Conservation (phyloP, 1,140 invertebrate species). For the Nasonia vitripennis region DNA sequence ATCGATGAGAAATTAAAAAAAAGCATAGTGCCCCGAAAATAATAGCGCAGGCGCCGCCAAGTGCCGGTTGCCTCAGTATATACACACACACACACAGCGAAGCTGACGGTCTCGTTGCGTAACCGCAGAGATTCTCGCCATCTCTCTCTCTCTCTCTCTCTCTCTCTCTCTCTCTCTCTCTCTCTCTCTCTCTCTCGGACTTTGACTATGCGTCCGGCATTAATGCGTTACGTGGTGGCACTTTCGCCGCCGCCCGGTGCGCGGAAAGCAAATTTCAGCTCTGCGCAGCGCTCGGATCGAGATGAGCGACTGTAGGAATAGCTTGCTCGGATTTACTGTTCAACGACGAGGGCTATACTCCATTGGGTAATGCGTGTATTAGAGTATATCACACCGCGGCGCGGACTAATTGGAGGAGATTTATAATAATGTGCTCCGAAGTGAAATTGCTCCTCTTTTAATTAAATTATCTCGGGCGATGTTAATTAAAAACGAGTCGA, state of each 20-base stretch:
- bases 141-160: background rate
- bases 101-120: background rate
- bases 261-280: conserved; percentile 30
- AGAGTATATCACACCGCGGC: too few species aligned
- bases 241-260: conserved; percentile 58
- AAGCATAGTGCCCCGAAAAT: too few species aligned
- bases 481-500: too few species aligned
- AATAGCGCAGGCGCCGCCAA: too few species aligned
- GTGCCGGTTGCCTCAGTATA: too few species aligned
- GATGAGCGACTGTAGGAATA: background rate
- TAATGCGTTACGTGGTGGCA: conserved; percentile 51
- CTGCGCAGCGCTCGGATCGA: background rate
- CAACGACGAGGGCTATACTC: background rate
- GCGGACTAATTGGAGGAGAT: too few species aligned
- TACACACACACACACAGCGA: background rate
- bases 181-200: background rate
- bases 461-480: too few species aligned
- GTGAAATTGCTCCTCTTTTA: too few species aligned
- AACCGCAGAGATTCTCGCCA: background rate
- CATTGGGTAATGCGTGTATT: too few species aligned
- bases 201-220: conserved; percentile 3
- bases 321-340: background rate
- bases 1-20: too few species aligned
- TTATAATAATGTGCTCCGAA: too few species aligned
- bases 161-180: background rate